Conservation (phyloP, 2,888 invertebrate genomes). For the Clistopyga incitator region DNA sequence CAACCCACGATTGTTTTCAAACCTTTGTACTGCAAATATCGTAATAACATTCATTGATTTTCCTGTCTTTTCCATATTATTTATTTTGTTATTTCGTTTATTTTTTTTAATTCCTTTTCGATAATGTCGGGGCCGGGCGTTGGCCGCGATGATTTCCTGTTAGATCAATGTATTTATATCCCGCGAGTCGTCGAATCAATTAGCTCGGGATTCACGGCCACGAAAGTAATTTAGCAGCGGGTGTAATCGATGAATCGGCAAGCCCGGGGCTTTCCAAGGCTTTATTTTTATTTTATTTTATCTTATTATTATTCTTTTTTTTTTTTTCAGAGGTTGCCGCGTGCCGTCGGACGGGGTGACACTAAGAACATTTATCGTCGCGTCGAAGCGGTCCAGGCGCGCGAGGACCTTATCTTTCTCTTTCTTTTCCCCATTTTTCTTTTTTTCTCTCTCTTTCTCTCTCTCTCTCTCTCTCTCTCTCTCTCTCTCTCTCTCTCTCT, state of each 20-base stretch:
- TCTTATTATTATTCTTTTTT: too few species aligned
- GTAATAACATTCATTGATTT: conserved; percentile 63
- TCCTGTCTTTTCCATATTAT: conserved; percentile 9
- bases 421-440: conserved; percentile 13
- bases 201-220: conserved; percentile 43
- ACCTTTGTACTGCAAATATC: conserved; percentile 68
- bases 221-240: conserved; percentile 39
- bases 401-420: conserved; percentile 28
- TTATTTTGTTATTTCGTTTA: conserved; percentile 50
- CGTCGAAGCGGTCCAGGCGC: conserved; percentile 45
- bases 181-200: conserved; percentile 41
- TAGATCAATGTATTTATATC: conserved; percentile 10
- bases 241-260: conserved; percentile 51
- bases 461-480: conserved; percentile 13
- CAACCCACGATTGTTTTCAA: conserved; percentile 46
- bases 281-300: too few species aligned
- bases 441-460: conserved; percentile 1
- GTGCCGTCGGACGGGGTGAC: conserved; percentile 47
- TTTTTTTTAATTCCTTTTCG: conserved; percentile 52
- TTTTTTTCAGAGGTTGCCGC: conserved; percentile 36
- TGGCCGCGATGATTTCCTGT: conserved; percentile 28
- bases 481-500: conserved; percentile 46
- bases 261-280: conserved; percentile 45
- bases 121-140: conserved; percentile 33
- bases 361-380: conserved; percentile 41